Base-by-base conservation (phyloP, 2,888 invertebrate species). In the Tachina grossa region DNA sequence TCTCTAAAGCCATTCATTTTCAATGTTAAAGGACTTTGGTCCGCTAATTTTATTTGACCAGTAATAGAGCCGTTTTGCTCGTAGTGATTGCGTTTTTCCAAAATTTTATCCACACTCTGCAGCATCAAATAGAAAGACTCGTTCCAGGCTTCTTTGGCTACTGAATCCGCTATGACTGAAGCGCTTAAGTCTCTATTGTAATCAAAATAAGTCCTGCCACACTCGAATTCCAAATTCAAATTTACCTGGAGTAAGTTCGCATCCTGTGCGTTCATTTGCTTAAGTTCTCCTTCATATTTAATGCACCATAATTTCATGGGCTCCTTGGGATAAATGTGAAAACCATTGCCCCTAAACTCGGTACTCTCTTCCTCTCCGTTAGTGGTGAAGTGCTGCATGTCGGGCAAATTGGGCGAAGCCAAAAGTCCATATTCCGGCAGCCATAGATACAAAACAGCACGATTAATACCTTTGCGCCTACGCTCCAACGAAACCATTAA, bases 291-390 rank as follows among this genome's bases (percentile, higher is more conserved):
- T 59, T 94, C 94, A 90, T 95, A 97, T 4, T 93, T 91, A 0
- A 97, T 89, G 16, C 93, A 94, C 97, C 97, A 97, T 57, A 93
- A 93, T 88, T 94, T 94, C 97, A 97, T 97, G 1, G 96, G 95
- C 80, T 94, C 94, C 0, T 96, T 92, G 0, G 95, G 95, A 19
- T 94, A 94, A 53, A 97, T 94, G 55, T 93, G 93, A 55, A 97
- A 93, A 0, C 97, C 97, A 87, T 95, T 96, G 0, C 96, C 96
- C 0, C 94, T 94, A 89, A 94, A 96, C 16, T 93, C 93, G 10
- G 19, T 85, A 77, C 88, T 89, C 19, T 95, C 94, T 2, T 94
- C 94, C 49, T 88, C 88, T 31, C 90, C 89, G 22, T 88, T 89
- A 3, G 91, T 93, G 57, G 93, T 92, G 86, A 95, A 95, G 57